Conservation (phyloP, 2,797 vertebrate species). For the Periophthalmus magnuspinnatus region DNA sequence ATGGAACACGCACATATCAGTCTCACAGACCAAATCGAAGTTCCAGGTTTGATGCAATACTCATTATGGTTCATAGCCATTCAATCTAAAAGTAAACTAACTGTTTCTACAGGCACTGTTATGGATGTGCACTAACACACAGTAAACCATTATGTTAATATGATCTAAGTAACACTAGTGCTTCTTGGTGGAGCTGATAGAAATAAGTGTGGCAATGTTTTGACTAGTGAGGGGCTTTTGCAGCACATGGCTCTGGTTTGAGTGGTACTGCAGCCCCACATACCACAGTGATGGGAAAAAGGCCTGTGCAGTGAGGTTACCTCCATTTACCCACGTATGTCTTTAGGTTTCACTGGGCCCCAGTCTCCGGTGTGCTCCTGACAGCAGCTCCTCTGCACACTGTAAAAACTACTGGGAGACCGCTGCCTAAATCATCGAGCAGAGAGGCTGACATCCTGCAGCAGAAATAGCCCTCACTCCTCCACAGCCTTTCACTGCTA, state of each 20-base stretch:
- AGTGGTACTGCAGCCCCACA: constrained; percentile 16
- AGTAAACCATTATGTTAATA: not conserved
- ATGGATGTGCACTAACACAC: not conserved
- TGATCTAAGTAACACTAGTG: not conserved
- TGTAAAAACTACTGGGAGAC: constrained; percentile 38
- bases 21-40: not conserved
- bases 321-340: constrained; percentile 14
- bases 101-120: not conserved
- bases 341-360: constrained; percentile 35
- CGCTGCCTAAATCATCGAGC: constrained; percentile 60
- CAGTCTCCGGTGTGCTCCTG: constrained; percentile 24
- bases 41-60: not conserved
- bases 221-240: constrained; percentile 1
- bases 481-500: constrained; percentile 32
- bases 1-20: not conserved
- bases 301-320: constrained; percentile 24
- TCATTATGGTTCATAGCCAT: not conserved
- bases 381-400: constrained; percentile 36
- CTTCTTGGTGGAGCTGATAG: not conserved
- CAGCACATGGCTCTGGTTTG: constrained; percentile 16
- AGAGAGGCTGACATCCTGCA: constrained; percentile 34
- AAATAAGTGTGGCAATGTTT: constrained; percentile 2
- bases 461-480: constrained; percentile 45
- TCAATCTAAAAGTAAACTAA: not conserved
- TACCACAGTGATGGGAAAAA: constrained; percentile 30